A percentile compares a stretch with the other conserved stretches of the same genome.
These are phyloP conservation scores for Phyllostomus discolor DNA, from an alignment of 2,113 vertebrate genomes.

Conservation along the genomic window DNA sequence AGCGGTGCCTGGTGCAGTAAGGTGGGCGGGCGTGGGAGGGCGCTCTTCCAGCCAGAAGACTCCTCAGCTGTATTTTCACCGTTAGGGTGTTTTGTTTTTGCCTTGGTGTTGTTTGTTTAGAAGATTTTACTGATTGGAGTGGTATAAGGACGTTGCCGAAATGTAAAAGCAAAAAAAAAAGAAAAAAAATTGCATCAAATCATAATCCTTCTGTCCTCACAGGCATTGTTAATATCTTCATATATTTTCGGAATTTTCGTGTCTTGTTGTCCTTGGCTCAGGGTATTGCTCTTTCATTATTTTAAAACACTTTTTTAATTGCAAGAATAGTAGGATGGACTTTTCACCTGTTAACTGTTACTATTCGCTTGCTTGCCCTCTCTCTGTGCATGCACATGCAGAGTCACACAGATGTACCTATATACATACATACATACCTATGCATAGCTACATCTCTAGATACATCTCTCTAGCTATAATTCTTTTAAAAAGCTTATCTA, in stretches of 20 bases:
- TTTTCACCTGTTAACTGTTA: conserved; percentile 10
- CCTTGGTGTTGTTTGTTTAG: background rate
- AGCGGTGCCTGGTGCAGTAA: background rate
- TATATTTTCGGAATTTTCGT: background rate
- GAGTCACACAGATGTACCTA: background rate
- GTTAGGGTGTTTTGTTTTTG: background rate
- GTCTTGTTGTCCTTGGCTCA: background rate
- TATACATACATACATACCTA: background rate
- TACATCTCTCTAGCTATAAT: background rate
- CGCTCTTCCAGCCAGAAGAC: background rate
- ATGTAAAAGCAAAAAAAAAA: background rate
- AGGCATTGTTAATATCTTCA: background rate
- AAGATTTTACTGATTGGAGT: background rate
- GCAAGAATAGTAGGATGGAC: background rate
- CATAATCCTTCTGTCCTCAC: background rate
- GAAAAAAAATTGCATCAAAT: background rate
- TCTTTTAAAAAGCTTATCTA: no score
- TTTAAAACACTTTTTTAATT: conserved; percentile 7
- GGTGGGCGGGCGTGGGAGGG: background rate
- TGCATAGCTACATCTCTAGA: background rate
- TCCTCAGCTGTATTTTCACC: background rate
- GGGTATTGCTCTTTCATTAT: background rate
- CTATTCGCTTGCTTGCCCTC: background rate
- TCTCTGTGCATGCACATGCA: background rate
- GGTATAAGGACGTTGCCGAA: background rate